These are phyloP conservation scores for Nasonia vitripennis DNA, from an alignment of 1,140 invertebrate genomes.

Conservation along the genomic window DNA sequence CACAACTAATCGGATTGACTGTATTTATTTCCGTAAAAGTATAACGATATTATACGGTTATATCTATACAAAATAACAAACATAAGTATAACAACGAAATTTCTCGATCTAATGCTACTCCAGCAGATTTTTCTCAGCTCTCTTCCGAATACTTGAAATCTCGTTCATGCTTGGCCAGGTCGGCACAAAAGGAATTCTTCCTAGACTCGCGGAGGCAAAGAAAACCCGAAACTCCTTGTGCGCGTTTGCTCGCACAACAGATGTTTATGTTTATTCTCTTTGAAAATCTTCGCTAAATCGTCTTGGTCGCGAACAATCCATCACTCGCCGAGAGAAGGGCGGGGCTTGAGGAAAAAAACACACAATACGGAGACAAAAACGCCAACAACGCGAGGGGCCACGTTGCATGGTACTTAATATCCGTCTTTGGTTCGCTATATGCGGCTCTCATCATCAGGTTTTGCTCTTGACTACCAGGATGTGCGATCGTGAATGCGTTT, in stretches of 20 bases:
- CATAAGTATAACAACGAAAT: too few species aligned
- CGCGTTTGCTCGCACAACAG: background rate
- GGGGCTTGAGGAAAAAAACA: background rate
- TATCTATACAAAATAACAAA: too few species aligned
- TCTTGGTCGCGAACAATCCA: background rate
- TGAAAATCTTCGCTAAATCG: background rate
- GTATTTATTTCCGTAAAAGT: too few species aligned
- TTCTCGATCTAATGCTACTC: too few species aligned
- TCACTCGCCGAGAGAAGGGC: background rate
- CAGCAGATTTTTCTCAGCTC: too few species aligned
- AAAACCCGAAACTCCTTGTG: background rate
- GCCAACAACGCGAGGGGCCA: background rate
- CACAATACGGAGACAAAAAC: background rate
- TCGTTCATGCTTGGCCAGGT: too few species aligned
- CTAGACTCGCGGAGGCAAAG: too few species aligned
- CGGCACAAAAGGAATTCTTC: too few species aligned
- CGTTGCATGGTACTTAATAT: background rate
- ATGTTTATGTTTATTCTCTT: background rate
- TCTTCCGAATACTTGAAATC: too few species aligned
- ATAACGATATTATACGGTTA: too few species aligned
- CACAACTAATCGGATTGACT: too few species aligned
- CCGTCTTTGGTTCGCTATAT: background rate
- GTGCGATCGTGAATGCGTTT: too few species aligned
- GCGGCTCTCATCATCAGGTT: background rate
- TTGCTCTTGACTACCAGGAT: background rate